Evolutionary conservation across 2,113 vertebrate species (phyloP), one percentile per base, ranked within the genome.

Genomic region (Scomber scombrus): DNA sequence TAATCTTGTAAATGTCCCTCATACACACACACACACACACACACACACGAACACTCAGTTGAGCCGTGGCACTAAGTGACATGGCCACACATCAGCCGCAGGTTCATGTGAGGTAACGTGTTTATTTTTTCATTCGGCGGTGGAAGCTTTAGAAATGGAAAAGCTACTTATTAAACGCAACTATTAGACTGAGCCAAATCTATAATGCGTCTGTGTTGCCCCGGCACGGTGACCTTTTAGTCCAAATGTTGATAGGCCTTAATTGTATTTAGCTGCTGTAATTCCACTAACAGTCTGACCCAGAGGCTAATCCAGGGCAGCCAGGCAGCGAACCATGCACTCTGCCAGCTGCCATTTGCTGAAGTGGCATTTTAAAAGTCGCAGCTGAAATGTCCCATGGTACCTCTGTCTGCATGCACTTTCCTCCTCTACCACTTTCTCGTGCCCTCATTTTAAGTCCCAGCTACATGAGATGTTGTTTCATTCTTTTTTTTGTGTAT

Each of bases 231-330:
- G 92, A 92, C 88, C 91, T 92, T 85, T 86, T 11, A 79, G 80
- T 75, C 80, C 83, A 83, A 87, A 83, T 84, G 87, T 91, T 90
- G 85, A 91, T 83, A 67, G 87, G 87, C 82, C 85, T 89, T 91
- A 90, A 91, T 90, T 93, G 92, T 89, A 82, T 91, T 93, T 88
- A 89, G 85, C 89, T 66, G 89, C 85, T 90, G 85, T 92, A 93
- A 92, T 92, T 92, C 92, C 90, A 64, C 87, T 71, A 76, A 88
- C 82, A 62, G 85, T 85, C 87, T 86, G 87, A 89, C 88, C 89
- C 85, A 80, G 72, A 85, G 85, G 87, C 85, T 88, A 91, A 91
- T 87, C 85, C 87, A 58, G 85, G 88, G 64, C 78, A 54, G 84
- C 70, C 67, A 77, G 88, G 85, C 83, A 85, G 86, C 46, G 65